Evolutionary conservation across 2,113 vertebrate species (phyloP), one percentile per base, ranked within the genome.

Genomic region (Zapus hudsonius): DNA sequence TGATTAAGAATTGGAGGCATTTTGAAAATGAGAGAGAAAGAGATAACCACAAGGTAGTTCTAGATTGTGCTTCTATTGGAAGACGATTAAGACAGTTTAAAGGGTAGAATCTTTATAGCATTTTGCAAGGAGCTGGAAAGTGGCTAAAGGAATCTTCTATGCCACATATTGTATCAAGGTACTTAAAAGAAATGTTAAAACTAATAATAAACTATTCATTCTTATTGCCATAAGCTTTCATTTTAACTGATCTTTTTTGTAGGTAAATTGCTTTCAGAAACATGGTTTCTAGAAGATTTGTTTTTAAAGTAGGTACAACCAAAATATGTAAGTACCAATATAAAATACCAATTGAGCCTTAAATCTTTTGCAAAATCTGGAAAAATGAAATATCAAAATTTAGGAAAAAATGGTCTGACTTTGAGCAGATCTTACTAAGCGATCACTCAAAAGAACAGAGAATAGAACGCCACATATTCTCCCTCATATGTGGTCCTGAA

Each of bases 171-270:
- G 22, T 38, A 31, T 83, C 20, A 55, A 95, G 84, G 42, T 63
- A 79, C 25, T 78, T 87, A 55, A 73, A 74, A 40, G 47, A 87
- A 10, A 4, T 70, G 20, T 52, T 76, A 75, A 89, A 76, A 1
- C 20, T 73, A 84, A 61, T 64, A 76, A 92, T 72, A 94, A 95
- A 40, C 75, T 59, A 76, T n/a, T 5, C 4, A 72, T 82, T 88
- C 90, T 90, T 44, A 88, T 61, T 88, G 90, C 75, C 23, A n/a
- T 69, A 85, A 87, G 16, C 23, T 40, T 64, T 16, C 16, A 63
- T 44, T 75, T 84, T 86, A 92, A 19, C 33, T 79, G 27, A 19
- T 40, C 2, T 57, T 40, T n/a, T 82, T 57, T 78, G 31, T 44
- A 31, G 20, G 66, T 69, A 31, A 75, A 20, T 33, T 86, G 52